Conservation (phyloP, 2,888 invertebrate species). For the Hecatera dysodea region DNA sequence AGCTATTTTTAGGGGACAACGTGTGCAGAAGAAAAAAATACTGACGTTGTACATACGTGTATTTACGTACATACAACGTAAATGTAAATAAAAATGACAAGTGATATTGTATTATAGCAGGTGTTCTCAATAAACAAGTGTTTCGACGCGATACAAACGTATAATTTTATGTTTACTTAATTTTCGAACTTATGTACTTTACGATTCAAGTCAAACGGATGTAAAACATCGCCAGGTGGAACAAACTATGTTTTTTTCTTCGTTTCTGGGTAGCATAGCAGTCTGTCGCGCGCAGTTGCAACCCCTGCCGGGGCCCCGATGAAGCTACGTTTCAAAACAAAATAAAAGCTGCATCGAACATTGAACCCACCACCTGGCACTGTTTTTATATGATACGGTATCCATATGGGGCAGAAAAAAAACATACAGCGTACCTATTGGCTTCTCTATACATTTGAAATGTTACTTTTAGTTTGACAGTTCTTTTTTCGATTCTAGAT, state of each 20-base stretch:
- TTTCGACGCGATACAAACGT: conserved; percentile 29
- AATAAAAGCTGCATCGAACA: conserved; percentile 82
- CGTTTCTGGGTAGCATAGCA: conserved; percentile 41
- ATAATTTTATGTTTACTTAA: conserved; percentile 23
- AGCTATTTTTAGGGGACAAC: conserved; percentile 15
- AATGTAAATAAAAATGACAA: conserved; percentile 54
- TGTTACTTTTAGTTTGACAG: conserved; percentile 2
- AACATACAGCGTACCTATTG: conserved; percentile 27
- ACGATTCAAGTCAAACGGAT: conserved; percentile 40
- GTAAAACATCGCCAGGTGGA: conserved; percentile 79
- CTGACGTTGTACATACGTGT: conserved; percentile 35
- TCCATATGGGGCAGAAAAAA: conserved; percentile 54
- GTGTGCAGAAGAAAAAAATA: conserved; percentile 21
- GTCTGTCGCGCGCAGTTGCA: conserved; percentile 64
- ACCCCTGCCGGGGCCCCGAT: conserved; percentile 74
- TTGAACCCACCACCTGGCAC: conserved; percentile 87
- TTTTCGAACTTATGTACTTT: conserved; percentile 39
- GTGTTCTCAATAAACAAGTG: conserved; percentile 57
- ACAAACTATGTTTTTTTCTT: conserved; percentile 62
- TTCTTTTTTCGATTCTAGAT: neutral
- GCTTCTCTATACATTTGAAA: conserved; percentile 18
- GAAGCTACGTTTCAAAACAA: conserved; percentile 80
- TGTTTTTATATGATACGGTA: conserved; percentile 75
- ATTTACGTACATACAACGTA: conserved; percentile 36
- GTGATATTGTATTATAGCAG: conserved; percentile 50